Conservation (phyloP, 2,797 vertebrate genomes). For the Arctocebus calabarensis region DNA sequence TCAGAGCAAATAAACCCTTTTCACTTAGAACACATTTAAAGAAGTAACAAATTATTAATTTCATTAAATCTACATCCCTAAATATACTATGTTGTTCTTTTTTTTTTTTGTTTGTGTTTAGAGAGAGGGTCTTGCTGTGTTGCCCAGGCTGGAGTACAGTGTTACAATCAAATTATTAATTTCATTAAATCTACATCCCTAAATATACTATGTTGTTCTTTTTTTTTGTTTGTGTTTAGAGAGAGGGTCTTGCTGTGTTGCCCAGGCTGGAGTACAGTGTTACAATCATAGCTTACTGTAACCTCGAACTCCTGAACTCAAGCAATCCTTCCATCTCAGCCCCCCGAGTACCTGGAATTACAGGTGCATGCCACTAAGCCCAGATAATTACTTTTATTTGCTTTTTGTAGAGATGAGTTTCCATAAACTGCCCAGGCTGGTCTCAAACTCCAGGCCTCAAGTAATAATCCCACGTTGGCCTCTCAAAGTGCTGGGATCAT, state of each 20-base stretch:
- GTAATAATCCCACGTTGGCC: not conserved
- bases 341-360: not conserved
- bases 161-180: not conserved
- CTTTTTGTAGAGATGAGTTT: not conserved
- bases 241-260: not conserved
- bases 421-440: not conserved
- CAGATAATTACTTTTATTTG: not conserved
- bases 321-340: not conserved
- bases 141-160: not conserved
- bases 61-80: not conserved
- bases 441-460: not conserved
- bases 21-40: not conserved
- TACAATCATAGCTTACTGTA: not conserved
- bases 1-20: not conserved
- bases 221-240: not conserved
- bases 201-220: not conserved
- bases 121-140: not conserved
- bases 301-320: not conserved
- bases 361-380: not conserved
- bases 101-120: not conserved
- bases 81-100: not conserved
- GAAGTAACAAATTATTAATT: not conserved
- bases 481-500: not conserved
- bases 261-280: not conserved
- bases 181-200: not conserved